A percentile compares a stretch with the other conserved stretches of the same genome.
phyloP scores from a whole-genome alignment of 1,140 invertebrate species.

The Drosophila sechellia region DNA sequence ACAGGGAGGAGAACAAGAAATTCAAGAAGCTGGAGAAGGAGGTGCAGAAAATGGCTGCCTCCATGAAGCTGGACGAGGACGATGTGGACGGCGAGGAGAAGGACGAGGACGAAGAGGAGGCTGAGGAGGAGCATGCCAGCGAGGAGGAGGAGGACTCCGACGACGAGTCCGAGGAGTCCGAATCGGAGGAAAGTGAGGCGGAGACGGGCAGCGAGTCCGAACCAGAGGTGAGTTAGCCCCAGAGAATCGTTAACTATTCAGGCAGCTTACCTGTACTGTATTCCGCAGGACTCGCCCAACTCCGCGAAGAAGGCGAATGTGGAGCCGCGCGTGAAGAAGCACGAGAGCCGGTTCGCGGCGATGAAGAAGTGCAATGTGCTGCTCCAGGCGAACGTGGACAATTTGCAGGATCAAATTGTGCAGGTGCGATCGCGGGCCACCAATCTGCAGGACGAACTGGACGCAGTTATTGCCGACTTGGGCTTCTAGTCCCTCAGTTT shows the following conservation, averaged over 20 bases:
- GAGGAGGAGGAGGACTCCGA: constrained; percentile 88
- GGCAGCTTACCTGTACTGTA: constrained; percentile 63
- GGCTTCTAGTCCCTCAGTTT: constrained; percentile 63
- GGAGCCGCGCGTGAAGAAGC: constrained; percentile 87
- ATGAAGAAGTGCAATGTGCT: constrained; percentile 94
- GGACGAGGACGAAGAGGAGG: constrained; percentile 87
- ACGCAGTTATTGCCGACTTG: constrained; percentile 86
- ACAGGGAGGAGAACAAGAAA: constrained; percentile 89
- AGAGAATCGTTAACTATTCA: background rate
- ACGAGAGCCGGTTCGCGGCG: constrained; percentile 90
- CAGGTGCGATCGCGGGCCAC: constrained; percentile 92
- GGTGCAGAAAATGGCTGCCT: constrained; percentile 94
- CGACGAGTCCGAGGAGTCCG: constrained; percentile 88
- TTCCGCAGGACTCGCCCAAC: constrained; percentile 86
- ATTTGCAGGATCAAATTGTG: constrained; percentile 92
- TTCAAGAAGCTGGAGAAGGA: constrained; percentile 92
- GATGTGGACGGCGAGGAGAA: constrained; percentile 89
- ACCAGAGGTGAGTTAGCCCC: constrained; percentile 85
- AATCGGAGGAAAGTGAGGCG: constrained; percentile 86
- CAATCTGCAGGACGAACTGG: constrained; percentile 91
- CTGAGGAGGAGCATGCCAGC: constrained; percentile 86
- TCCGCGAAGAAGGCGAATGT: constrained; percentile 89
- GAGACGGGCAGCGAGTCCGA: constrained; percentile 89
- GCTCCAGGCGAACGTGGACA: constrained; percentile 93
- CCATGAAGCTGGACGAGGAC: constrained; percentile 92